Base-by-base conservation (phyloP, 2,888 invertebrate species). In the Scaptomyza flava region DNA sequence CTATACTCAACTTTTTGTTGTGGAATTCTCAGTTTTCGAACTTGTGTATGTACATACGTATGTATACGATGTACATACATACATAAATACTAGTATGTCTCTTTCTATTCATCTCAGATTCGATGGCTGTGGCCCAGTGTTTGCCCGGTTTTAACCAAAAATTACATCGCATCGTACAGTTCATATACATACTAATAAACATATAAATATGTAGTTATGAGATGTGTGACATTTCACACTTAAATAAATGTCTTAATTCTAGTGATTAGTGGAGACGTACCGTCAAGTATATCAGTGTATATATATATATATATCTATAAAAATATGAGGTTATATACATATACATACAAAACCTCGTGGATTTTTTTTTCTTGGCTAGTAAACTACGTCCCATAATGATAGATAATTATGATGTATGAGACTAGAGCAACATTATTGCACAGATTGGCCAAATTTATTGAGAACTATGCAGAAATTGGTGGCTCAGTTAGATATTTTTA, bases 371-470 rank as follows among this genome's bases (percentile, higher is more conserved):
- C 65, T 71, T 56, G 43, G 47, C 72, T 73, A 76, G 72, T 71
- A 66, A 77, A 38, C 68, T 72, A 77, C 69, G 65, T 80, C 59
- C 63, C 60, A 73, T 60, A 79, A 54, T 73, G 30, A 7, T 36
- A 14, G 14, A 34, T 48, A 20, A 34, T 48, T 46, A 59, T 53
- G 59, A 42, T 59, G 50, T 53, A 45, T 23, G 23, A 23, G 59
- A 56, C 57, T 66, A 57, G 77, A 69, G 23, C 62, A 73, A 68
- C 81, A 80, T 62, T 77, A 41, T 42, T 57, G 79, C 60, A 69
- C 75, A 58, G 70, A 61, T 73, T 80, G 84, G 84, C 78, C 79
- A 81, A 69, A 69, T 79, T 71, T 78, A 67, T 71, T 54, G 60
- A 58, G 14, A 66, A 53, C 45, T 52, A 64, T 50, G 54, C 36